These are phyloP conservation scores for Ptilonorhynchus violaceus DNA, from an alignment of 2,113 vertebrate species.

Conservation along the genomic window DNA sequence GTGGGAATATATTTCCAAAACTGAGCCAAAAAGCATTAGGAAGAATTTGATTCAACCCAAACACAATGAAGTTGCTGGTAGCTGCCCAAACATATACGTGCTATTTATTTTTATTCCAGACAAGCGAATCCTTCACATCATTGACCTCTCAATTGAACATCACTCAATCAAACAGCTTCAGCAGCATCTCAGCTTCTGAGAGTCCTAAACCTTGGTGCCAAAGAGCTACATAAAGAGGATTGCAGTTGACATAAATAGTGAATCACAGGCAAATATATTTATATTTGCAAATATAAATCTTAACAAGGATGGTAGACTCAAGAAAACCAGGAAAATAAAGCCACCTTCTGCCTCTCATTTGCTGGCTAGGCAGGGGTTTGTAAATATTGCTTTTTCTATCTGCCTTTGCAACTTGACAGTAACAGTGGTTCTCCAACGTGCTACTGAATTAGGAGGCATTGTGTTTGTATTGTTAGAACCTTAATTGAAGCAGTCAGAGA, in stretches of 20 bases:
- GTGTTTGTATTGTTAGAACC: conserved; percentile 66
- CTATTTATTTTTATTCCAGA: not conserved
- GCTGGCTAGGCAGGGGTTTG: not conserved
- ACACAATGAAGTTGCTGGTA: not conserved
- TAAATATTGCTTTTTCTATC: not conserved
- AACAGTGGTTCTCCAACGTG: conserved; percentile 10
- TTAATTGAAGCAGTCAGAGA: conserved; percentile 71
- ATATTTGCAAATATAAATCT: not conserved
- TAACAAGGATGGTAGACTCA: not conserved
- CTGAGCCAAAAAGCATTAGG: not conserved
- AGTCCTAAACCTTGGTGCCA: not conserved
- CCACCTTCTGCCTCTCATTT: not conserved
- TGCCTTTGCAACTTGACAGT: conserved; percentile 34
- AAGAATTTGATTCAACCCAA: not conserved
- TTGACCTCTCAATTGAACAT: not conserved
- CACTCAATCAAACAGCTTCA: not conserved
- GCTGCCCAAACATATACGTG: not conserved
- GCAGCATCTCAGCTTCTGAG: not conserved
- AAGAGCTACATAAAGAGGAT: rapidly evolving
- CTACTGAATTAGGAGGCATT: conserved; percentile 66
- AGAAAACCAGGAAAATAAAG: not conserved
- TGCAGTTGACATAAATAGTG: not conserved
- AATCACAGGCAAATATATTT: not conserved
- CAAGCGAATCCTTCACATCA: not conserved
- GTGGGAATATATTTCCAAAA: not conserved